Evolutionary conservation across 2,888 invertebrate species (phyloP).

Genomic region (Octonoba sinensis): DNA sequence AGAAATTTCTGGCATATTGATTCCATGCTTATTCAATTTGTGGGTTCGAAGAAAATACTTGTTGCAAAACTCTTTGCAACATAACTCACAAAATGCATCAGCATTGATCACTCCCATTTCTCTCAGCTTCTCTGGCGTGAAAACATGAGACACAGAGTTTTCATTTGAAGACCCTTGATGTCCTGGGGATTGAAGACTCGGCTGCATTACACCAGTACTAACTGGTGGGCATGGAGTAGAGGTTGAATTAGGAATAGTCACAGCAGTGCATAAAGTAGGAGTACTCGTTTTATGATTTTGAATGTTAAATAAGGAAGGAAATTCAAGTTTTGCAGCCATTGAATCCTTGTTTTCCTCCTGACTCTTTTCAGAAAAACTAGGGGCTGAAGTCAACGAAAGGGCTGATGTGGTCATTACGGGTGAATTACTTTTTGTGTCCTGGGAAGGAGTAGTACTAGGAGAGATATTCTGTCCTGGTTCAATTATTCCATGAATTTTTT

Average conservation of each 20-base stretch:
- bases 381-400: constrained; percentile 42
- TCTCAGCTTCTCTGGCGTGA: constrained; percentile 81
- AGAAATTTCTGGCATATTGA: constrained; percentile 66
- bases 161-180: constrained; percentile 52
- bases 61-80: constrained; percentile 74
- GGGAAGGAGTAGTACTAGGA: constrained; percentile 54
- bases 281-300: constrained; percentile 44
- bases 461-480: constrained; percentile 59
- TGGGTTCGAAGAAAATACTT: constrained; percentile 74
- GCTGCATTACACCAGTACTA: constrained; percentile 32
- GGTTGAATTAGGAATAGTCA: constrained; percentile 34
- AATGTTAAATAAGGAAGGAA: constrained; percentile 52
- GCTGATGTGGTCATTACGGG: constrained; percentile 59
- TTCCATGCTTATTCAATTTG: constrained; percentile 73
- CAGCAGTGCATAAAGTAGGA: constrained; percentile 35
- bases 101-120: constrained; percentile 80
- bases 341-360: constrained; percentile 51
- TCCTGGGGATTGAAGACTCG: constrained; percentile 47
- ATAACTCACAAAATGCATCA: constrained; percentile 74
- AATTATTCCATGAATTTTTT: constrained; percentile 77
- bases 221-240: constrained; percentile 51
- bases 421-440: constrained; percentile 59
- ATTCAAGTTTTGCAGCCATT: constrained; percentile 59
- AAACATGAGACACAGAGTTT: constrained; percentile 68
- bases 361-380: constrained; percentile 45